Evolutionary conservation across 2,797 vertebrate genomes (phyloP).

Genomic region (Neosilurus mollespiculum): DNA sequence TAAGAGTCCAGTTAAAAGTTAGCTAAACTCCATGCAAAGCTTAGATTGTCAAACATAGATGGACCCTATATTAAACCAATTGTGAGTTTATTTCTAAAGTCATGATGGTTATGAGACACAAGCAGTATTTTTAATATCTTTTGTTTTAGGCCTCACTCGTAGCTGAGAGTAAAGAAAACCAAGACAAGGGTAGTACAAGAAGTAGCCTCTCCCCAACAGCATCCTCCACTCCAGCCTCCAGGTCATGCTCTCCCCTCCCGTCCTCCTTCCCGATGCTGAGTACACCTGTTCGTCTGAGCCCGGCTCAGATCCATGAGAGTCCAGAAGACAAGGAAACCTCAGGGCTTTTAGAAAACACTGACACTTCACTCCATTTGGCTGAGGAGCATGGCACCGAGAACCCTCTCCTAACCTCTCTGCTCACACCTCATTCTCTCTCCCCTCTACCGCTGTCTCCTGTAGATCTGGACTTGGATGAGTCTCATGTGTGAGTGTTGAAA

Average conservation of each 20-base stretch:
- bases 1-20: background rate
- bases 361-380: constrained; percentile 79
- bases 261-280: constrained; percentile 69
- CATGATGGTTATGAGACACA: background rate
- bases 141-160: constrained; percentile 60
- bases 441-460: constrained; percentile 59
- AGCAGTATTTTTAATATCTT: background rate
- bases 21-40: background rate
- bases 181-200: constrained; percentile 70
- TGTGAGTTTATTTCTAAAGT: background rate
- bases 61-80: background rate
- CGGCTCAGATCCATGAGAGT: constrained; percentile 74
- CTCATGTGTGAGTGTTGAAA: constrained; percentile 48
- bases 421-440: constrained; percentile 45
- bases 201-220: constrained; percentile 75
- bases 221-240: constrained; percentile 64
- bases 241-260: constrained; percentile 70
- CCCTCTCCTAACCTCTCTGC: constrained; percentile 77
- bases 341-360: constrained; percentile 80
- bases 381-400: constrained; percentile 92
- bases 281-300: constrained; percentile 63
- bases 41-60: background rate
- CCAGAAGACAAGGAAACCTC: constrained; percentile 86
- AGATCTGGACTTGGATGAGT: constrained; percentile 59
- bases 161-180: constrained; percentile 70